These are phyloP conservation scores for Bungarus multicinctus DNA, from an alignment of 2,113 vertebrate species.

Conservation along the genomic window DNA sequence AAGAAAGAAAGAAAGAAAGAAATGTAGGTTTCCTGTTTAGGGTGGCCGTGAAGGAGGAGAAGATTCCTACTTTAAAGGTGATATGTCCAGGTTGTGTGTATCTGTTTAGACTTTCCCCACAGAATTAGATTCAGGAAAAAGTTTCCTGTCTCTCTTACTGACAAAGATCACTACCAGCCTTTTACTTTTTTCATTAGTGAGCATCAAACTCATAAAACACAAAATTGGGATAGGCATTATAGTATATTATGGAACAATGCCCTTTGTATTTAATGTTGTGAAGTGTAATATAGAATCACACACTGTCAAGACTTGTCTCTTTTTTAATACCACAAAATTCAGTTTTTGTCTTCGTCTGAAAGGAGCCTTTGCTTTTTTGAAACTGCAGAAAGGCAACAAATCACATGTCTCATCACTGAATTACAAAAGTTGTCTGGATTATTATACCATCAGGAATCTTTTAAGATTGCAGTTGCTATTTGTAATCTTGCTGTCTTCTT, in stretches of 20 bases:
- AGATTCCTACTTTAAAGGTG: neutral
- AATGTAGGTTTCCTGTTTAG: neutral
- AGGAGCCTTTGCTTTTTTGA: neutral
- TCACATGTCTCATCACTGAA: neutral
- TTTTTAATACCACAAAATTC: neutral
- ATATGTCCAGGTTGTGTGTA: neutral
- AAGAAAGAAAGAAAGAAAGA: too few relatives aligned
- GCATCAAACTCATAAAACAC: neutral
- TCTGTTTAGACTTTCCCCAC: neutral
- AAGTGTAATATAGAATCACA: neutral
- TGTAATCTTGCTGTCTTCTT: neutral
- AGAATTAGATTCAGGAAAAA: neutral
- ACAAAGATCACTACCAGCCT: too few relatives aligned
- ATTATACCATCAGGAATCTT: neutral
- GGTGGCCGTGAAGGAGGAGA: neutral
- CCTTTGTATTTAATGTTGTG: neutral
- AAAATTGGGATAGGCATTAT: neutral
- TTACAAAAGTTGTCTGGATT: neutral
- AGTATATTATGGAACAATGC: neutral
- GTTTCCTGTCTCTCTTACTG: neutral
- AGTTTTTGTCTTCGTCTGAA: neutral
- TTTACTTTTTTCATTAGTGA: neutral
- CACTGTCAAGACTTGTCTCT: neutral
- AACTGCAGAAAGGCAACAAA: neutral
- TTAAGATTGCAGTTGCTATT: neutral